phyloP scores from a whole-genome alignment of 2,888 invertebrate genomes.

The Baronia brevicornis region DNA sequence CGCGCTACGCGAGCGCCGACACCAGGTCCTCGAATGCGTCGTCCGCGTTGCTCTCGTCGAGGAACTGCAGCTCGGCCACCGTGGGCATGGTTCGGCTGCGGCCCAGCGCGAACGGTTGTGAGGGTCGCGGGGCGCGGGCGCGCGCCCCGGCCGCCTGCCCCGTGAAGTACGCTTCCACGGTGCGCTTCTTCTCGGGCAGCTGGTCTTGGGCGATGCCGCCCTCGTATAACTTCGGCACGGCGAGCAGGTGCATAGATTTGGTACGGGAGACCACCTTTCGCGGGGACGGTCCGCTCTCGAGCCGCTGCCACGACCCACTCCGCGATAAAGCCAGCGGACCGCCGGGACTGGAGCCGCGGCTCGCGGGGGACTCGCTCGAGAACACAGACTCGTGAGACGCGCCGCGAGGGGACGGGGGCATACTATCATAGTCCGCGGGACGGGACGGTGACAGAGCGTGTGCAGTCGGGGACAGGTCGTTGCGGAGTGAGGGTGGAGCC shows the following conservation, averaged over 20 bases:
- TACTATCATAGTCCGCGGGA: too few species aligned
- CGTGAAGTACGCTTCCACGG: slow-evolving; percentile 84
- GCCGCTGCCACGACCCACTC: slow-evolving; percentile 88
- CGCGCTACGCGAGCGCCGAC: slow-evolving; percentile 70
- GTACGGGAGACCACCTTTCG: slow-evolving; percentile 70
- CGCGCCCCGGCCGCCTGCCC: slow-evolving; percentile 34
- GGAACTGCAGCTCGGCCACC: slow-evolving; percentile 78
- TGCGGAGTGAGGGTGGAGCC: slow-evolving; percentile 28
- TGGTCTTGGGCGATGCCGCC: slow-evolving; percentile 83
- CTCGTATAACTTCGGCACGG: slow-evolving; percentile 87
- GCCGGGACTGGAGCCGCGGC: slow-evolving; percentile 38
- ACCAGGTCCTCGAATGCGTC: slow-evolving; percentile 92
- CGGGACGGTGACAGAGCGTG: slow-evolving; percentile 83
- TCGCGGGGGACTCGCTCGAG: slow-evolving; percentile 46
- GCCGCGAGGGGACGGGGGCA: too few species aligned
- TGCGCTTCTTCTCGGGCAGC: slow-evolving; percentile 80
- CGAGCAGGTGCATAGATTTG: slow-evolving; percentile 84
- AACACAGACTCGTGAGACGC: too few species aligned
- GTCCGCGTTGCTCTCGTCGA: slow-evolving; percentile 89
- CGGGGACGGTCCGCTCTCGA: slow-evolving; percentile 65
- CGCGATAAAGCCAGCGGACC: slow-evolving; percentile 75
- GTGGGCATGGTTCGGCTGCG: slow-evolving; percentile 87
- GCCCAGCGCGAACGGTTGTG: slow-evolving; percentile 74
- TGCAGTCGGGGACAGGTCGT: slow-evolving; percentile 55
- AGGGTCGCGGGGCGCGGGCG: slow-evolving; percentile 30